Percentiles rank a stretch among this genome's conserved stretches.
phyloP scores from a whole-genome alignment of 2,888 invertebrate genomes.

The Perithous albicinctus region DNA sequence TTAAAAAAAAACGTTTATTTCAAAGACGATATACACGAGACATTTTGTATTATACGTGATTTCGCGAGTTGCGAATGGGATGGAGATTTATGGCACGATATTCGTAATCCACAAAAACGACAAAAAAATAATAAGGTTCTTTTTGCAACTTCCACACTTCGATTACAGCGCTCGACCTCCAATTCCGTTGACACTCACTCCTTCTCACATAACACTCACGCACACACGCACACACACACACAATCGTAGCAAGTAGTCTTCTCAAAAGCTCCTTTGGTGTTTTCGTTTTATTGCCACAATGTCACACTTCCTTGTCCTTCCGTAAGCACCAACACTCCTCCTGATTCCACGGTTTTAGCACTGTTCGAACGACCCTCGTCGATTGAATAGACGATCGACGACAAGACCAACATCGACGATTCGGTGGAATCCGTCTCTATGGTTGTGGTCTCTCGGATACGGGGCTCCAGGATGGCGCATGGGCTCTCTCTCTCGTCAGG shows the following conservation, averaged over 20 bases:
- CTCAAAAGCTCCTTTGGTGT: conserved; percentile 12
- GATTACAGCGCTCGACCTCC: conserved; percentile 36
- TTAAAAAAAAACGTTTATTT: background rate
- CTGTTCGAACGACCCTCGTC: background rate
- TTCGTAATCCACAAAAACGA: conserved; percentile 1
- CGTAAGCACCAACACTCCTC: background rate
- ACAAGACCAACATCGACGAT: background rate
- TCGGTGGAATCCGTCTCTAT: conserved; percentile 35
- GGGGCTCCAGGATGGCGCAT: conserved; percentile 49
- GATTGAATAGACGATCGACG: background rate
- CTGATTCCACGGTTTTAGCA: background rate
- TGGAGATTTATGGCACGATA: background rate
- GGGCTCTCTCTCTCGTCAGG: conserved; percentile 30
- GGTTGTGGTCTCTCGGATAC: conserved; percentile 24
- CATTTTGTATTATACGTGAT: background rate
- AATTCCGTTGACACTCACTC: conserved; percentile 43
- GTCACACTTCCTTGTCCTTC: conserved; percentile 10
- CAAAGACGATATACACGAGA: background rate
- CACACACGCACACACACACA: conserved; percentile 16
- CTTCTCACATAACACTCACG: no score
- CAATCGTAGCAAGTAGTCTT: background rate
- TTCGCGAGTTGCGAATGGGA: background rate
- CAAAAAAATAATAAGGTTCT: background rate
- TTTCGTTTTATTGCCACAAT: conserved; percentile 38
- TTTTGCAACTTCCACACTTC: background rate